Evolutionary conservation across 2,888 invertebrate species (phyloP).

Genomic region (Acanthopleura granulata): DNA sequence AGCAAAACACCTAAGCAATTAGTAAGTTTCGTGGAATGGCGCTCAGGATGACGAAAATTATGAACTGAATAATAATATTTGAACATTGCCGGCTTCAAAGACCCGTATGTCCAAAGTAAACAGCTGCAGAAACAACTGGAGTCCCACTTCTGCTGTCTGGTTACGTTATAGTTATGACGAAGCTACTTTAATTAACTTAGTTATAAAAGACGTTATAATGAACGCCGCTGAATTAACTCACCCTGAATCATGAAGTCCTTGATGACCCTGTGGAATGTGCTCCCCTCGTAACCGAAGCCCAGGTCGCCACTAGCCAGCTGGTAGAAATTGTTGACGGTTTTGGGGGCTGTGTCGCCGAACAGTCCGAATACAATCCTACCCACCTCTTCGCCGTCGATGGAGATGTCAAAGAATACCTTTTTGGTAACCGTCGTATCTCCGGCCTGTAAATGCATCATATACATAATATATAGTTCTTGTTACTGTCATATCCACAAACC

Average conservation of each 20-base stretch:
- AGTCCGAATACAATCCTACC: conserved; percentile 86
- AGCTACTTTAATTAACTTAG: too few relatives aligned
- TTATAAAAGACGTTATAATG: too few relatives aligned
- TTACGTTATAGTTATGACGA: too few relatives aligned
- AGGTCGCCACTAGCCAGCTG: conserved; percentile 75
- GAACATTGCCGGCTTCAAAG: too few relatives aligned
- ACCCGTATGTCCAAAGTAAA: too few relatives aligned
- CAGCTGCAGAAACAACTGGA: too few relatives aligned
- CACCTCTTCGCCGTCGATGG: conserved; percentile 78
- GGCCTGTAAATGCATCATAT: conserved; percentile 28
- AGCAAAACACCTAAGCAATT: too few relatives aligned
- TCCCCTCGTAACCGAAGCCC: conserved; percentile 77
- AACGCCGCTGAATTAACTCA: conserved; percentile 56
- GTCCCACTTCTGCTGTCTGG: too few relatives aligned
- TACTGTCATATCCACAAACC: background rate
- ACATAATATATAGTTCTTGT: background rate
- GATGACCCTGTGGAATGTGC: conserved; percentile 85
- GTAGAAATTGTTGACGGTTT: conserved; percentile 86
- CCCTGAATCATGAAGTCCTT: conserved; percentile 92
- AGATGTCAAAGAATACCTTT: conserved; percentile 85
- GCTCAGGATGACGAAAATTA: too few relatives aligned
- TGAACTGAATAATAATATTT: too few relatives aligned
- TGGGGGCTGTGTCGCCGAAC: conserved; percentile 87
- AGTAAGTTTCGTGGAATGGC: too few relatives aligned
- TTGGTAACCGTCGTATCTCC: conserved; percentile 75